Percentiles rank a stretch among this genome's conserved stretches.
Evolutionary conservation across 2,888 invertebrate species (phyloP).

Genomic region (Ectobius pallidus): DNA sequence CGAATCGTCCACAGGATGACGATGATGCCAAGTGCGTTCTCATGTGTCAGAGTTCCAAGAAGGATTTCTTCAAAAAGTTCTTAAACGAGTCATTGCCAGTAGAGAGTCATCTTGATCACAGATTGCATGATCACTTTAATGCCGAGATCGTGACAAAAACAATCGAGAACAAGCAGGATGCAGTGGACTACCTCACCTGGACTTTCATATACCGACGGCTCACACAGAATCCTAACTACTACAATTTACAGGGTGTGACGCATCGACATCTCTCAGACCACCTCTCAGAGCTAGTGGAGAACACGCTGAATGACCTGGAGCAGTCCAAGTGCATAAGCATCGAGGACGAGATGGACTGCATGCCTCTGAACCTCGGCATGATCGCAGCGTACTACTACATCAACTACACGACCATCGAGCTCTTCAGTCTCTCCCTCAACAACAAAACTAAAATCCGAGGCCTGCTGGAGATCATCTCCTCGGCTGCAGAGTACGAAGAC

Average conservation of each 20-base stretch:
- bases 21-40: slow-evolving; percentile 94
- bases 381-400: slow-evolving; percentile 99
- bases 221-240: slow-evolving; percentile 99
- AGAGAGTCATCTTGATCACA: slow-evolving; percentile 97
- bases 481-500: slow-evolving; percentile 95
- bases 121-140: slow-evolving; percentile 98
- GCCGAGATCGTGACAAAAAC: slow-evolving; percentile 99
- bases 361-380: slow-evolving; percentile 98
- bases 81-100: slow-evolving; percentile 95
- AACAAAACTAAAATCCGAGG: slow-evolving; percentile 98
- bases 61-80: slow-evolving; percentile 98
- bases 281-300: slow-evolving; percentile 96
- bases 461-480: slow-evolving; percentile 95
- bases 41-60: slow-evolving; percentile 96
- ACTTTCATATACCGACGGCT: slow-evolving; percentile 95
- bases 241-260: slow-evolving; percentile 95
- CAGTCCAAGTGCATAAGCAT: slow-evolving; percentile 97
- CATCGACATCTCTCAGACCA: slow-evolving; percentile 98
- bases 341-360: slow-evolving; percentile 97
- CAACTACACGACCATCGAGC: slow-evolving; percentile 98
- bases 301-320: slow-evolving; percentile 90
- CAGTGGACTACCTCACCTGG: slow-evolving; percentile 99
- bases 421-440: slow-evolving; percentile 96
- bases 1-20: slow-evolving; percentile 91
- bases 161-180: slow-evolving; percentile 99